Percentiles rank a stretch among this genome's conserved stretches.
Evolutionary conservation across 2,113 vertebrate genomes (phyloP).

Genomic region (Phaethornis superciliosus): DNA sequence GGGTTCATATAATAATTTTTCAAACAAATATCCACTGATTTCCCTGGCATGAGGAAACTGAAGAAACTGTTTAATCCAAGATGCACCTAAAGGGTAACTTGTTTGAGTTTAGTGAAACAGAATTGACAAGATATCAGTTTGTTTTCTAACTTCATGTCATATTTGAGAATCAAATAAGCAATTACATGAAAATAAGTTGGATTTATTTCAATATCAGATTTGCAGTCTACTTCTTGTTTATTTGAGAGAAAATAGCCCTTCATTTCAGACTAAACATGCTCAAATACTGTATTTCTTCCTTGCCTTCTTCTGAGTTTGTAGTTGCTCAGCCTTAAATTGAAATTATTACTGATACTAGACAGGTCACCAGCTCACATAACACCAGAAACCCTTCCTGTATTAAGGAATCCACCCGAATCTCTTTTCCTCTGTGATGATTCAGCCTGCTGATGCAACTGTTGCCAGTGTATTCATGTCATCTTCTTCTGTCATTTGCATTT

Average conservation of each 20-base stretch:
- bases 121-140: constrained; percentile 78
- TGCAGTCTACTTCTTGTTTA: constrained; percentile 33
- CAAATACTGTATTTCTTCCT: constrained; percentile 12
- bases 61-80: constrained; percentile 3
- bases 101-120: constrained; percentile 68
- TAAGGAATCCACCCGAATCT: neutral
- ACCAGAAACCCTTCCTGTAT: neutral
- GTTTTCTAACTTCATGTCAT: constrained; percentile 71
- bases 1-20: constrained; percentile 57
- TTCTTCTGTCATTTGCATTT: neutral
- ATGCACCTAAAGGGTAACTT: constrained; percentile 62
- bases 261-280: constrained; percentile 41
- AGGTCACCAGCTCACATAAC: neutral
- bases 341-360: neutral
- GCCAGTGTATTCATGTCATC: neutral
- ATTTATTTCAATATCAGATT: constrained; percentile 72
- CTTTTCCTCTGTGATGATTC: neutral
- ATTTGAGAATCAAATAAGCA: constrained; percentile 76
- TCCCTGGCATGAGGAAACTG: constrained; percentile 58
- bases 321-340: neutral
- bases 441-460: neutral
- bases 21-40: constrained; percentile 62
- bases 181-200: constrained; percentile 71
- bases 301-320: neutral
- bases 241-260: constrained; percentile 42